Percentiles rank a stretch among this genome's conserved stretches.
phyloP scores from a whole-genome alignment of 37 sponge, comb jelly and placozoan species.

The Halichondria panicea region DNA sequence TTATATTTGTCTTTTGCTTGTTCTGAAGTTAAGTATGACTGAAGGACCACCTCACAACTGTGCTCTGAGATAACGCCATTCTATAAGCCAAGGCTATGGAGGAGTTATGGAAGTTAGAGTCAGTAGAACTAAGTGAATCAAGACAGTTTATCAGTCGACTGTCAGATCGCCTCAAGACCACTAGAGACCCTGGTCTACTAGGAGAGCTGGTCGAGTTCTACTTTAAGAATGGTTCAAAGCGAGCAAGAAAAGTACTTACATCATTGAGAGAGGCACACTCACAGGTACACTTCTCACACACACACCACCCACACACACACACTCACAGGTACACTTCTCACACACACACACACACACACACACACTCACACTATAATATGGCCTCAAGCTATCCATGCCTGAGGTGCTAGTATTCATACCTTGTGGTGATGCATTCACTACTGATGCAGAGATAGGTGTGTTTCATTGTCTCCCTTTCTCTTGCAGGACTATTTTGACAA shows the following conservation, averaged over 20 bases:
- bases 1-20: too few species aligned
- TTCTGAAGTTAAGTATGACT: too few species aligned
- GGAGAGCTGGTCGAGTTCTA: slow-evolving; percentile 69
- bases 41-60: too few species aligned
- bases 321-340: neutral
- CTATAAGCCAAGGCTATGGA: slow-evolving; percentile 14
- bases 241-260: slow-evolving; percentile 51
- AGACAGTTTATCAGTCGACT: neutral
- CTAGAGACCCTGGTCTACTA: slow-evolving; percentile 51
- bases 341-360: neutral
- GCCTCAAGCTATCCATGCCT: neutral
- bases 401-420: too few species aligned
- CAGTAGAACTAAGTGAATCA: slow-evolving; percentile 10
- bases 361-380: neutral
- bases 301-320: neutral
- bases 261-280: slow-evolving; percentile 55
- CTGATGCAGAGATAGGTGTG: neutral
- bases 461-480: neutral
- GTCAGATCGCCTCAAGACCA: neutral
- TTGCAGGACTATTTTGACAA: slow-evolving; percentile 73
- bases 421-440: neutral
- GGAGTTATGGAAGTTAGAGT: slow-evolving; percentile 45
- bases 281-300: slow-evolving; percentile 34
- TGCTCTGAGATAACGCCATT: too few species aligned
- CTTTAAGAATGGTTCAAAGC: slow-evolving; percentile 47